Conservation (phyloP, 1,140 invertebrate species). For the Papilio xuthus region DNA sequence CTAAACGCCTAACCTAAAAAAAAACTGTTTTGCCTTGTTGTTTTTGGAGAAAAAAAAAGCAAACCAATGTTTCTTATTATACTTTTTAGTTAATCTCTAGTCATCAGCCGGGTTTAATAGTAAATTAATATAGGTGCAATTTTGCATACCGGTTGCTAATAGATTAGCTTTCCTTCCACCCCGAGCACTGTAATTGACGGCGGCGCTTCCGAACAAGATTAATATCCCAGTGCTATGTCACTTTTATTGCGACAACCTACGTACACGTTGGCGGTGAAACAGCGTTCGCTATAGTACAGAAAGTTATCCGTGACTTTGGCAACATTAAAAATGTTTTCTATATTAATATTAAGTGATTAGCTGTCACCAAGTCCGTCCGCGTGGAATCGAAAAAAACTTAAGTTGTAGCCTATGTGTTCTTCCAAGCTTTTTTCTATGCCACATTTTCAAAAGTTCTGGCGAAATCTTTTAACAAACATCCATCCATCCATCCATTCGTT, state of each 20-base stretch:
- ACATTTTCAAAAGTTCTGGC: too few relatives aligned
- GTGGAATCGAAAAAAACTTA: too few relatives aligned
- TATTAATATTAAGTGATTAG: too few relatives aligned
- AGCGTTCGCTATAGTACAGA: not conserved
- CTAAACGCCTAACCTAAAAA: too few relatives aligned
- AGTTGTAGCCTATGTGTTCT: too few relatives aligned
- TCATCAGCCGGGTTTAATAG: conserved; percentile 1
- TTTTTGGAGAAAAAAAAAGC: not conserved
- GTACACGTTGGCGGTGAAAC: not conserved
- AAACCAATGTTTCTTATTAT: not conserved
- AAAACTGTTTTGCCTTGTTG: not conserved
- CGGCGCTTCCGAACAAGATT: conserved; percentile 52
- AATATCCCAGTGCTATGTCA: conserved; percentile 42
- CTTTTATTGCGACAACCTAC: not conserved
- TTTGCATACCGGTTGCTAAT: conserved; percentile 44
- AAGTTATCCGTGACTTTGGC: not conserved
- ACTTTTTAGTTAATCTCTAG: not conserved
- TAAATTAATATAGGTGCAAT: not conserved
- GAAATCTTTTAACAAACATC: too few relatives aligned
- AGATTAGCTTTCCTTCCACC: conserved; percentile 56
- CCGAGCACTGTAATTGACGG: conserved; percentile 47
- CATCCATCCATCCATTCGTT: too few relatives aligned
- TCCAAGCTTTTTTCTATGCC: too few relatives aligned
- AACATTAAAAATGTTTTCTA: too few relatives aligned
- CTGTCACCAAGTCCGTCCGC: too few relatives aligned